A percentile compares a stretch with the other conserved stretches of the same genome.
Evolutionary conservation across 1,140 invertebrate species (phyloP).

Genomic region (Drosophila parabipectinata): DNA sequence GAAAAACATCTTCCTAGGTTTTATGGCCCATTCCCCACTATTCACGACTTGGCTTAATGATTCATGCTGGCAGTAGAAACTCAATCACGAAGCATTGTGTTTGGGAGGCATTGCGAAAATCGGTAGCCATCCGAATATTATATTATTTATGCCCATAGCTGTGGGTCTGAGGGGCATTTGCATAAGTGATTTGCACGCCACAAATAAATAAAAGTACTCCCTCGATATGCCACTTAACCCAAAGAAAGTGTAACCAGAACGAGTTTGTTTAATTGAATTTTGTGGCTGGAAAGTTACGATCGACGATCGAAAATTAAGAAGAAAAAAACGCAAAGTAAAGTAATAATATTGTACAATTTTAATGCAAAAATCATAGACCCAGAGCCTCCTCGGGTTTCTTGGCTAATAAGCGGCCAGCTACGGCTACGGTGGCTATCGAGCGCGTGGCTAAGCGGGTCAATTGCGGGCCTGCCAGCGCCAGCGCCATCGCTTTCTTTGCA

Average conservation of each 20-base stretch:
- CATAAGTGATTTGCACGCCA: conserved; percentile 67
- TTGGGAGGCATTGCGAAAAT: conserved; percentile 20
- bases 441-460: conserved; percentile 72
- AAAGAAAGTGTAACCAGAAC: conserved; percentile 39
- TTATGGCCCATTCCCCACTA: conserved; percentile 4
- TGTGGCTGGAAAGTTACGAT: conserved; percentile 33
- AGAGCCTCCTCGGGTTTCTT: conserved; percentile 23
- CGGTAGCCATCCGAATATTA: conserved; percentile 36
- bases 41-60: conserved; percentile 34
- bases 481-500: conserved; percentile 71
- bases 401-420: conserved; percentile 30
- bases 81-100: conserved; percentile 49
- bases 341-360: conserved; percentile 53
- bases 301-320: conserved; percentile 2
- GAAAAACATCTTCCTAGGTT: neutral
- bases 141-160: conserved; percentile 22
- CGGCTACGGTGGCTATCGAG: conserved; percentile 23
- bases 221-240: conserved; percentile 37
- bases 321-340: conserved; percentile 12
- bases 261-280: neutral
- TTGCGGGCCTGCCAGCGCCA: conserved; percentile 50
- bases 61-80: conserved; percentile 33
- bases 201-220: neutral
- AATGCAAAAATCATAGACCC: conserved; percentile 59
- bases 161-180: conserved; percentile 36